Conservation (phyloP, 2,113 vertebrate species). For the Trochalopteron elliotii region DNA sequence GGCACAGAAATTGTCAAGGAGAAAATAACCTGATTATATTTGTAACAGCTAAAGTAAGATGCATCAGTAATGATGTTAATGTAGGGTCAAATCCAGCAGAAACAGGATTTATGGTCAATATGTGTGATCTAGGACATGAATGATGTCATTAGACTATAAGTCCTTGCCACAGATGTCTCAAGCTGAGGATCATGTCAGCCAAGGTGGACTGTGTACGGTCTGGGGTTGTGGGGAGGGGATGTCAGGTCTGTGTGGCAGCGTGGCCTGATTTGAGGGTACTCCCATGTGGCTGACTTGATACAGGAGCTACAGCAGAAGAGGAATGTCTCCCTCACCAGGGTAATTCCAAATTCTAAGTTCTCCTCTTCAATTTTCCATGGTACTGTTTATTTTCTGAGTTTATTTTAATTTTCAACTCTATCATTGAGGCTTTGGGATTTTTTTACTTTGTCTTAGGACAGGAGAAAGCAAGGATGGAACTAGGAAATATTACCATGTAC, state of each 20-base stretch:
- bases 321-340: fast-evolving
- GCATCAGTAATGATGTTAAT: background rate
- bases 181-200: background rate
- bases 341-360: background rate
- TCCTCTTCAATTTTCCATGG: background rate
- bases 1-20: background rate
- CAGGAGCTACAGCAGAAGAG: background rate
- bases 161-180: background rate
- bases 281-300: background rate
- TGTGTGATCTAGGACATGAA: background rate
- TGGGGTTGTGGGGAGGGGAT: background rate
- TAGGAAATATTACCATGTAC: background rate
- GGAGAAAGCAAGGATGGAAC: background rate
- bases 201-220: background rate
- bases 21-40: background rate
- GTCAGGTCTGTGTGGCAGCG: background rate
- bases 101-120: background rate
- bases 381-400: background rate
- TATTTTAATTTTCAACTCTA: background rate
- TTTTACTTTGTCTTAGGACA: background rate
- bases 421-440: background rate
- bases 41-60: background rate
- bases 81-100: background rate
- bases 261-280: fast-evolving
- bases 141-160: background rate